phyloP scores from a whole-genome alignment of 2,113 vertebrate genomes.

The Orthonyx spaldingii region DNA sequence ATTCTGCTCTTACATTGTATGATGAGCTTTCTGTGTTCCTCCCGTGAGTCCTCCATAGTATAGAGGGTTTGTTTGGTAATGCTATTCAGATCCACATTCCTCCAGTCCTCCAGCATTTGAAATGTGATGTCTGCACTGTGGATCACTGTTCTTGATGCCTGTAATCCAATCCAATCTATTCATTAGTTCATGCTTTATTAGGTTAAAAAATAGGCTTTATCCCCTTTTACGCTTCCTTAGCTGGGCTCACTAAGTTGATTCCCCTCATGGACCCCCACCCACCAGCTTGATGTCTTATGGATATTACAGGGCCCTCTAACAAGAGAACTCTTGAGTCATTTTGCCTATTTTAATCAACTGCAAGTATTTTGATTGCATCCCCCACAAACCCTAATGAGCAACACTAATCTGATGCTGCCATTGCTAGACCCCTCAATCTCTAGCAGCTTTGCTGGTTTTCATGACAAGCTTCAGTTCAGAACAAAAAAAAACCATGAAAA shows the following conservation, averaged over 20 bases:
- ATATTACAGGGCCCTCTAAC: background rate
- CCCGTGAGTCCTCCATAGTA: slow-evolving; percentile 95
- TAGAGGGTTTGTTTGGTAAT: slow-evolving; percentile 99
- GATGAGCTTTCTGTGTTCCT: slow-evolving; percentile 94
- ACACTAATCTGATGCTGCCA: background rate
- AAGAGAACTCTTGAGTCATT: background rate
- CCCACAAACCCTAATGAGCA: background rate
- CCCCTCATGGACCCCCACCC: background rate
- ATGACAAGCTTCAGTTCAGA: background rate
- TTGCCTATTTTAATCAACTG: background rate
- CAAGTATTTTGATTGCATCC: background rate
- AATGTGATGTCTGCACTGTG: slow-evolving; percentile 99
- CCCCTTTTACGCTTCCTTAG: slow-evolving; percentile 33
- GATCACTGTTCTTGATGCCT: slow-evolving; percentile 98
- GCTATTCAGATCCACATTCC: slow-evolving; percentile 97
- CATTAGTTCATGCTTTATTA: slow-evolving; percentile 57
- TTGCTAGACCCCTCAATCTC: background rate
- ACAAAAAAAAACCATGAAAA: background rate
- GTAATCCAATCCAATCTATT: slow-evolving; percentile 58
- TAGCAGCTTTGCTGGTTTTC: background rate
- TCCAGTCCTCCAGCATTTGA: slow-evolving; percentile 99
- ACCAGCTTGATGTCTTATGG: background rate
- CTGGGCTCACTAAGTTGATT: background rate
- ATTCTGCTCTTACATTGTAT: slow-evolving; percentile 84
- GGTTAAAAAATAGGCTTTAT: slow-evolving; percentile 17